phyloP scores from a whole-genome alignment of 2,797 vertebrate species.

The Amblyraja radiata region DNA sequence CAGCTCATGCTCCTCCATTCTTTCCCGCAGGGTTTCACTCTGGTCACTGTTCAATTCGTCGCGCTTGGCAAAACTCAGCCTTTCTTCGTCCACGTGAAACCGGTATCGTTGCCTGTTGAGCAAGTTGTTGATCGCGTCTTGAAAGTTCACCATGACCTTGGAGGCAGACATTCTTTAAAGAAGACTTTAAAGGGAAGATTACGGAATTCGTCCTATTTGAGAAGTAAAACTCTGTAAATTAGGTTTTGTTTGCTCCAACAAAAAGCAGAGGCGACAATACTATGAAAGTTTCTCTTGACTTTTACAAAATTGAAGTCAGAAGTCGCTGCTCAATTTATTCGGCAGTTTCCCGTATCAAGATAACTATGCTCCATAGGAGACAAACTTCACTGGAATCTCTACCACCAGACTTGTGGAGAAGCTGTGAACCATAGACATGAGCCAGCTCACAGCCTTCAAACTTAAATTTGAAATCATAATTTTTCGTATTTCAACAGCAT shows the following conservation, averaged over 20 bases:
- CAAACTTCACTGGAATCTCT: neutral
- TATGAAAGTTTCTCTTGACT: neutral
- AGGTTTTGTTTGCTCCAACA: no score
- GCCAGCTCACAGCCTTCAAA: slow-evolving; percentile 39
- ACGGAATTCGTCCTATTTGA: neutral
- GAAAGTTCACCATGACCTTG: slow-evolving; percentile 43
- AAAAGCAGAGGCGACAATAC: neutral
- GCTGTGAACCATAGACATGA: neutral
- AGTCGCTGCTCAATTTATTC: neutral
- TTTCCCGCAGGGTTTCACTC: slow-evolving; percentile 41
- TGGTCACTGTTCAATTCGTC: slow-evolving; percentile 51
- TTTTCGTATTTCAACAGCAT: slow-evolving; percentile 42
- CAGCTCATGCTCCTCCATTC: slow-evolving; percentile 35
- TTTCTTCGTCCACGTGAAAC: slow-evolving; percentile 49
- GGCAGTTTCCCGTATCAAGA: neutral
- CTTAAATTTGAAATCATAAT: slow-evolving; percentile 51
- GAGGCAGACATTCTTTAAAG: slow-evolving; percentile 46
- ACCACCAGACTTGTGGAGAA: neutral
- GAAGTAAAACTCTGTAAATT: no score
- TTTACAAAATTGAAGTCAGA: neutral
- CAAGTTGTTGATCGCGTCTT: slow-evolving; percentile 40
- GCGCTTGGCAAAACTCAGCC: slow-evolving; percentile 50
- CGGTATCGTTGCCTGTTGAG: slow-evolving; percentile 43
- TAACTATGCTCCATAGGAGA: neutral
- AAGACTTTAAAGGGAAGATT: slow-evolving; percentile 41